phyloP scores from a whole-genome alignment of 2,113 vertebrate genomes.

The Hippocampus mohnikei region DNA sequence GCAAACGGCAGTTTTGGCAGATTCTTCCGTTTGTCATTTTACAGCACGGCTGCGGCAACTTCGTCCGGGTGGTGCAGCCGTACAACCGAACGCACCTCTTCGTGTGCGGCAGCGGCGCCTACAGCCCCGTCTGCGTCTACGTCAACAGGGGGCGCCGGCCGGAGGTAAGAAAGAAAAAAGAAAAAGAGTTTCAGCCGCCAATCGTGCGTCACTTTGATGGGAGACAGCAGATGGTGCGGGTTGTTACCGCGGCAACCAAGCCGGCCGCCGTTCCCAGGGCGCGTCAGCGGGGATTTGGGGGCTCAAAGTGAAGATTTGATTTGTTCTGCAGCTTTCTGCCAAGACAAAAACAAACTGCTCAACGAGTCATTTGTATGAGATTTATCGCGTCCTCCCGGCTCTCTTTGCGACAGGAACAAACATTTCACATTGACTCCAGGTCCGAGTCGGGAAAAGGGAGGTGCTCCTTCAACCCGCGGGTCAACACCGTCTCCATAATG shows the following conservation, averaged over 20 bases:
- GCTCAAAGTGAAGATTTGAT: background rate
- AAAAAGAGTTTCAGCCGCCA: background rate
- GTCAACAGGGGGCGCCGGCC: constrained; percentile 91
- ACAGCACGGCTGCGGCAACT: constrained; percentile 96
- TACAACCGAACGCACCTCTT: constrained; percentile 95
- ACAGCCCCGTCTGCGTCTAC: constrained; percentile 90
- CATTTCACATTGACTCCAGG: constrained; percentile 88
- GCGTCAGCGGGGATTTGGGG: background rate
- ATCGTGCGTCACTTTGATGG: background rate
- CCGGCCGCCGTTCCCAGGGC: background rate
- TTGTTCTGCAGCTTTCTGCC: background rate
- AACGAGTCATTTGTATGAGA: constrained; percentile 3
- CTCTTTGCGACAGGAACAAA: constrained; percentile 79
- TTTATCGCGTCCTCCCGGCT: constrained; percentile 45
- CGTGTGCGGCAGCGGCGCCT: constrained; percentile 93
- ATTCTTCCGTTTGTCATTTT: background rate
- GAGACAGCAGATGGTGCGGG: background rate
- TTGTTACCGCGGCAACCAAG: background rate
- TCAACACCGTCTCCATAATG: constrained; percentile 96
- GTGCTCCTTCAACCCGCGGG: constrained; percentile 94
- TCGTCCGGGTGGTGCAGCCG: constrained; percentile 88
- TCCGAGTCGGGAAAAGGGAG: constrained; percentile 94
- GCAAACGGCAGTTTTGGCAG: too few species aligned
- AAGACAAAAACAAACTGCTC: background rate
- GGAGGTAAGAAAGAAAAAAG: constrained; percentile 72